Conservation (phyloP, 2,113 vertebrate genomes). For the Bujurquina vittata region DNA sequence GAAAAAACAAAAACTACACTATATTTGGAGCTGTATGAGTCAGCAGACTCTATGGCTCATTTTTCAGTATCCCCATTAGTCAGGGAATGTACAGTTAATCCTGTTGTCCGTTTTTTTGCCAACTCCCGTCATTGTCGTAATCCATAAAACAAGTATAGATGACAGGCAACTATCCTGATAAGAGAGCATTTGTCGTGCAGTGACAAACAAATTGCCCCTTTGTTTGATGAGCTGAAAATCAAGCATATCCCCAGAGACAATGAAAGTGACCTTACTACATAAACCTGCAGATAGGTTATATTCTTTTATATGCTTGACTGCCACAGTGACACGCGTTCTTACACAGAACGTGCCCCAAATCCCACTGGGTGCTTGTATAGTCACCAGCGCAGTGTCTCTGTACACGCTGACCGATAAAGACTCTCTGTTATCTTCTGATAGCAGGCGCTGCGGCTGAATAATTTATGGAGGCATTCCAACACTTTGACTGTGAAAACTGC, state of each 20-base stretch:
- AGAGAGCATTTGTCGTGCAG: neutral
- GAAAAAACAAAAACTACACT: neutral
- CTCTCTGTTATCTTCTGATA: conserved; percentile 68
- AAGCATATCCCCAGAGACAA: conserved; percentile 33
- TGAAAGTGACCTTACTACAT: conserved; percentile 60
- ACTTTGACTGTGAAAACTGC: conserved; percentile 45
- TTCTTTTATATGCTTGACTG: conserved; percentile 40
- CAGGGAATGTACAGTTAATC: neutral
- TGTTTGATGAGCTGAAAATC: conserved; percentile 53
- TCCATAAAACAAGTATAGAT: neutral
- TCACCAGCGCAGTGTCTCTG: conserved; percentile 45
- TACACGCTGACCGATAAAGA: conserved; percentile 66
- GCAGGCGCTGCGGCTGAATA: conserved; percentile 69
- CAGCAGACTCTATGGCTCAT: neutral
- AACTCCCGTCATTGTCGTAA: neutral
- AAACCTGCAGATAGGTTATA: conserved; percentile 39
- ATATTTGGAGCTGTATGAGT: neutral
- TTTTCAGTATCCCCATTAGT: neutral
- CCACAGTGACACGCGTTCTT: conserved; percentile 60
- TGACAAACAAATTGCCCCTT: neutral
- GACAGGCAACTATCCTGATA: neutral
- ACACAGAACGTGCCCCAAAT: conserved; percentile 51
- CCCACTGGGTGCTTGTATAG: conserved; percentile 58
- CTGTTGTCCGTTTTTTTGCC: neutral
- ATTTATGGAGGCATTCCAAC: conserved; percentile 72